Base-by-base conservation (phyloP, 2,888 invertebrate species). In the Trileptium ribeirensis region DNA sequence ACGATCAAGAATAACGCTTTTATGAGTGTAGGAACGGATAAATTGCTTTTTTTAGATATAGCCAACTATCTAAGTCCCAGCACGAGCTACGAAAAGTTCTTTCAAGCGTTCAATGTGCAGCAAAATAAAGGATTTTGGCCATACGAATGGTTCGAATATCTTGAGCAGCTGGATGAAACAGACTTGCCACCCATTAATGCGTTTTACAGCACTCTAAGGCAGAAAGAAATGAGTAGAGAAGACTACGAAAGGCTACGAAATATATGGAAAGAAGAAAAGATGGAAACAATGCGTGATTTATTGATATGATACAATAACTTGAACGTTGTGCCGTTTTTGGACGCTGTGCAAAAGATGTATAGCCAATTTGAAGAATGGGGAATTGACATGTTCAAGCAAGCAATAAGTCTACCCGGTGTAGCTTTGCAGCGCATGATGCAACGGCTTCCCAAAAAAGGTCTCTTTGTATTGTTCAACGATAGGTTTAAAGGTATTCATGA, bases 291-390 rank as follows among this genome's bases (percentile, higher is more conserved):
- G 70, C 51, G 24, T 37, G 78, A 75, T 37, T 79, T 81, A 51
- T 82, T 84, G 15, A 36, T 40, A 2, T 67, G 29, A n/a, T 79
- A 83, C 36, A 85, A 84, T 34, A 80, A 38, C 29, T 64, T 67
- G n/a, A 83, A 83, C 1, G 79, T 74, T 38, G 74, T 80, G 36
- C 81, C n/a, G 1, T 84, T 83, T 64, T 79, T 84, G 3, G 81
- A 70, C 67, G 84, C 84, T 37, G 80, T 79, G 1, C 83, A 40
- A 1, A 81, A 67, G 81, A 85, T 85, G 78, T 83, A 51, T 24
- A 51, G 24, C 51, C 51, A 51, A 51, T 51, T 51, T 24, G 51
- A 51, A 51, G 51, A 51, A 24, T 51, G 51, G 51, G 51, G 33
- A 3, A 51, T 78, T 2, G 78, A 78, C 34, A 78, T 78, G 8